Base-by-base conservation (phyloP, 2,113 vertebrate species). In the Tenebrosternarchus preto region DNA sequence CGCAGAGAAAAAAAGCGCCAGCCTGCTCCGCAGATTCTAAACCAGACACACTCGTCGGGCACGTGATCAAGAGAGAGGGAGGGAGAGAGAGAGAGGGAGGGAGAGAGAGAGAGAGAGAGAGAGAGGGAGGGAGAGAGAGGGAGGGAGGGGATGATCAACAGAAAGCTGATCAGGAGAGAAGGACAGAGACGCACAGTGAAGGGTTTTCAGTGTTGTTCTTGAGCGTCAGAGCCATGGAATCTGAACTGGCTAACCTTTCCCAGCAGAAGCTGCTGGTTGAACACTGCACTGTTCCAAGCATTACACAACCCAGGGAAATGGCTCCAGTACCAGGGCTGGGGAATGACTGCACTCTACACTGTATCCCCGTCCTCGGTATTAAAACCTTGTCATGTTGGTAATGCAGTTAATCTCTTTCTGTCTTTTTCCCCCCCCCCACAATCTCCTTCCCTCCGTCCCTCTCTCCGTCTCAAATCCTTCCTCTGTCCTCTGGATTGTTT, bases 211-310 rank as follows among this genome's bases (percentile, higher is more conserved):
- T 85, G 80, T 73, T 85, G 81, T 85, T 83, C 73, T 83, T 80
- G 69, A 31, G 25, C 63, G 22, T 80, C 57, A 71, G 64, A 78
- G 68, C 56, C 31, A 33, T 83, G 85, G 82, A 86, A 83, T 86
- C 79, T 83, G 85, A 80, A 84, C 81, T 43, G 71, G 16, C 50
- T 83, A 67, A 83, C 73, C 82, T 81, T 81, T 83, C 85, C 79
- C 85, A 84, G 85, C 85, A 83, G 84, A 82, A 78, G 78, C 78
- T 78, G 76, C 56, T 79, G 71, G 56, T 68, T 81, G 69, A 67
- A 59, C 76, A 66, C 20, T 20, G n/a, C 73, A 55, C 63, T 71
- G 69, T 74, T 85, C 84, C 84, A 71, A 74, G 71, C 72, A 71
- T 80, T 76, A 73, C 83, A 73, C 73, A 73, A 70, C 43, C 4